phyloP scores from a whole-genome alignment of 2,797 vertebrate species.

The Pangasius krempfi region DNA sequence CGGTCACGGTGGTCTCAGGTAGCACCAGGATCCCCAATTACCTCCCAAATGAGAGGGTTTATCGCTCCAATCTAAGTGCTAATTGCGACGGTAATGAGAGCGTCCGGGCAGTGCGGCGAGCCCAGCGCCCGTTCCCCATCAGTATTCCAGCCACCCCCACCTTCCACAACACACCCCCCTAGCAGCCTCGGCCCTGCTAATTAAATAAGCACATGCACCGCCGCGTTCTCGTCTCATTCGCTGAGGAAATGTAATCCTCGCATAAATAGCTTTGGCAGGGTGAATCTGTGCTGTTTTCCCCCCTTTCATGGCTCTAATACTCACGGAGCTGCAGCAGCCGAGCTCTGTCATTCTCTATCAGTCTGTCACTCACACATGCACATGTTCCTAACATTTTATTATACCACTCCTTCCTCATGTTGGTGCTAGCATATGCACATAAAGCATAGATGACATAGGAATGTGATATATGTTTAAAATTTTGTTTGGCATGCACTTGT shows the following conservation, averaged over 20 bases:
- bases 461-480: conserved; percentile 29
- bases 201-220: conserved; percentile 99
- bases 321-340: conserved; percentile 30
- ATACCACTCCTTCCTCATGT: not conserved
- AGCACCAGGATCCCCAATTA: conserved; percentile 93
- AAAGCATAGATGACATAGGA: conserved; percentile 20
- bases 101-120: conserved; percentile 85
- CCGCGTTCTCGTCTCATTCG: conserved; percentile 90
- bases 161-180: conserved; percentile 68
- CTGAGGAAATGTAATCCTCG: conserved; percentile 96
- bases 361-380: conserved; percentile 25
- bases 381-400: conserved; percentile 38
- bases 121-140: conserved; percentile 90
- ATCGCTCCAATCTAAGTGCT: conserved; percentile 97
- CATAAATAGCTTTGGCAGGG: conserved; percentile 96
- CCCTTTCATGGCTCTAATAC: conserved; percentile 46
- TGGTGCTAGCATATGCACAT: conserved; percentile 10
- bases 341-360: conserved; percentile 28
- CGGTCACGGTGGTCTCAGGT: conserved; percentile 76
- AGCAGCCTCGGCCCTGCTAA: conserved; percentile 88
- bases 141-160: conserved; percentile 73
- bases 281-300: conserved; percentile 62
- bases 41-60: conserved; percentile 91
- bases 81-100: conserved; percentile 98
- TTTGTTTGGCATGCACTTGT: conserved; percentile 8